Evolutionary conservation across 1,140 invertebrate species (phyloP).

Genomic region (Drosophila sechellia): DNA sequence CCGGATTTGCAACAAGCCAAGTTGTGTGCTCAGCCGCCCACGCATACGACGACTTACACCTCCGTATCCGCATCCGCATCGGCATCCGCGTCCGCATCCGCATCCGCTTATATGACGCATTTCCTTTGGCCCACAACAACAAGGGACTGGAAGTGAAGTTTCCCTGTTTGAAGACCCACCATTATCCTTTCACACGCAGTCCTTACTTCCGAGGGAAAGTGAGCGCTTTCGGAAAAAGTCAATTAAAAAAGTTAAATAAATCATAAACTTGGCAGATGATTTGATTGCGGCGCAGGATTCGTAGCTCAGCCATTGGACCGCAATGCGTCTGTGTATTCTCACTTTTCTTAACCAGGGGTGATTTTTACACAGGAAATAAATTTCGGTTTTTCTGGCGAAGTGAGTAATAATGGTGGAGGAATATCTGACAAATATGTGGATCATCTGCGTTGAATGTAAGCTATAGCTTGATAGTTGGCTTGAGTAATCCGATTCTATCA

Average conservation of each 20-base stretch:
- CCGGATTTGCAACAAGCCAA: conserved; percentile 70
- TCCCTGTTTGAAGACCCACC: conserved; percentile 66
- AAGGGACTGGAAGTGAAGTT: conserved; percentile 68
- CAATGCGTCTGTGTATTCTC: conserved; percentile 51
- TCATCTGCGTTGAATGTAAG: too few species aligned
- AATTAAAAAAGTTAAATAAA: conserved; percentile 85
- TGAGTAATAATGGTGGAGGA: neutral
- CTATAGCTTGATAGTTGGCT: too few species aligned
- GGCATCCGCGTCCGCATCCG: conserved; percentile 40
- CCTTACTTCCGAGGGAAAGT: conserved; percentile 30
- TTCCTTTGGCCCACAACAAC: conserved; percentile 41
- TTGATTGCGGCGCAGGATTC: conserved; percentile 81
- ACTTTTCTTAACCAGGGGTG: conserved; percentile 3
- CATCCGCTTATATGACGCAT: conserved; percentile 66
- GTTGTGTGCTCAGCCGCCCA: conserved; percentile 20
- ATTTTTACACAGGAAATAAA: conserved; percentile 15
- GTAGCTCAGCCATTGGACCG: conserved; percentile 42
- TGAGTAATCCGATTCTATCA: too few species aligned
- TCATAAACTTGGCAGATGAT: conserved; percentile 84
- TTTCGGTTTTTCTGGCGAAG: neutral
- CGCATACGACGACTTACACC: conserved; percentile 42
- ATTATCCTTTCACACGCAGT: conserved; percentile 84
- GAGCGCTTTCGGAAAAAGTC: conserved; percentile 76
- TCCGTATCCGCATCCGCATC: conserved; percentile 40
- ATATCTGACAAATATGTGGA: too few species aligned